phyloP scores from a whole-genome alignment of 2,888 invertebrate genomes.

The Thymelicus sylvestris region DNA sequence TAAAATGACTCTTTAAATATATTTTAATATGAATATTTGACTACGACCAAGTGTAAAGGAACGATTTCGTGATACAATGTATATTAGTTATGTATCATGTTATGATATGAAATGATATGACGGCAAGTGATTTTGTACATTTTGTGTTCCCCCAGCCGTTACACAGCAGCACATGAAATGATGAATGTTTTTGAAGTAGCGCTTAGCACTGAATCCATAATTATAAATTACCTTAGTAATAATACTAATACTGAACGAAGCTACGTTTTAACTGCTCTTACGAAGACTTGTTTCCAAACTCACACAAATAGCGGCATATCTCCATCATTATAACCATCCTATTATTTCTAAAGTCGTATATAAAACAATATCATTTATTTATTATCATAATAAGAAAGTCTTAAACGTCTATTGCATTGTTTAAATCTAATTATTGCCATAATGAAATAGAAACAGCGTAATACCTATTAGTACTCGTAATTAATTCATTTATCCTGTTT shows the following conservation, averaged over 20 bases:
- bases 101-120: conserved; percentile 81
- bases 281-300: conserved; percentile 1
- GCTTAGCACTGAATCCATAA: conserved; percentile 44
- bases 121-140: conserved; percentile 77
- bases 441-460: conserved; percentile 58
- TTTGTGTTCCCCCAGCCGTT: conserved; percentile 53
- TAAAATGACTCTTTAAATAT: conserved; percentile 37
- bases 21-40: conserved; percentile 34
- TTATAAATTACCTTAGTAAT: conserved; percentile 32
- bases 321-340: conserved; percentile 6
- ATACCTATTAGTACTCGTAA: conserved; percentile 46
- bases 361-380: conserved; percentile 49
- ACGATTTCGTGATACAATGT: conserved; percentile 37
- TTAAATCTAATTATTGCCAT: conserved; percentile 72
- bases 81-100: conserved; percentile 6
- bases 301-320: conserved; percentile 9
- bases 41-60: conserved; percentile 36
- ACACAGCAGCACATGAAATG: conserved; percentile 36
- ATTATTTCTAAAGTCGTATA: conserved; percentile 55
- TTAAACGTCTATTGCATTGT: conserved; percentile 58
- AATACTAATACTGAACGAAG: conserved; percentile 40
- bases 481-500: neutral
- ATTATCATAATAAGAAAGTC: conserved; percentile 57
- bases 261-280: conserved; percentile 21
- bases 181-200: conserved; percentile 39